Evolutionary conservation across 1,140 invertebrate genomes (phyloP).

Genomic region (Macrobrachium rosenbergii): DNA sequence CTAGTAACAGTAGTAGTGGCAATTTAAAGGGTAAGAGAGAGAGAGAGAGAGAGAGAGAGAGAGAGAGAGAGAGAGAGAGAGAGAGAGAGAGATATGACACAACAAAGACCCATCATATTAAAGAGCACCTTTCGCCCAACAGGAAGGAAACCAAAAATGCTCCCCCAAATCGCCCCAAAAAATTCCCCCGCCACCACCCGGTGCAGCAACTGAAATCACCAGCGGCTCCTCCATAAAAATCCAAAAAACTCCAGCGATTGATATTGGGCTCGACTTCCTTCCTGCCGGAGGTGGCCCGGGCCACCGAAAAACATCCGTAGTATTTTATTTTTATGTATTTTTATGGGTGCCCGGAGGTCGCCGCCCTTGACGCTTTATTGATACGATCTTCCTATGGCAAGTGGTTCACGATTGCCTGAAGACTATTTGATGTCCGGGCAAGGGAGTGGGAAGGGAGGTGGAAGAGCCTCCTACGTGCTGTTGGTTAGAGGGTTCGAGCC

Average conservation of each 20-base stretch:
- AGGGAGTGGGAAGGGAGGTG: neutral
- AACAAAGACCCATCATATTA: too few relatives aligned
- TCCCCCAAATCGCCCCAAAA: too few relatives aligned
- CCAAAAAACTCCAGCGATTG: constrained; percentile 6
- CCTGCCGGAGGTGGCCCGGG: constrained; percentile 4
- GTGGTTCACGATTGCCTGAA: constrained; percentile 16
- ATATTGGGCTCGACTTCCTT: constrained; percentile 15
- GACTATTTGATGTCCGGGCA: neutral
- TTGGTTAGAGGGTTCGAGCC: neutral
- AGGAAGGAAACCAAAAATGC: too few relatives aligned
- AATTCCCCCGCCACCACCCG: too few relatives aligned
- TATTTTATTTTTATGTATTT: constrained; percentile 26
- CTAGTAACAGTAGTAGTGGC: neutral
- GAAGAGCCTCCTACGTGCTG: too few relatives aligned
- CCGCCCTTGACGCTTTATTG: constrained; percentile 13
- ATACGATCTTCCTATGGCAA: constrained; percentile 11
- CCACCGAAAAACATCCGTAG: constrained; percentile 17
- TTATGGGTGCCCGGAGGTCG: neutral
- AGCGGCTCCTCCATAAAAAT: constrained; percentile 9
- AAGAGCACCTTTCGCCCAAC: too few relatives aligned
- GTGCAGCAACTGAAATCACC: too few relatives aligned
- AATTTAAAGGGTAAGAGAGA: neutral
- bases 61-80: neutral
- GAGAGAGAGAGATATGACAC: too few relatives aligned
- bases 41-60: constrained; percentile 8